Base-by-base conservation (phyloP, 2,888 invertebrate genomes). In the Cephus nigrinus region DNA sequence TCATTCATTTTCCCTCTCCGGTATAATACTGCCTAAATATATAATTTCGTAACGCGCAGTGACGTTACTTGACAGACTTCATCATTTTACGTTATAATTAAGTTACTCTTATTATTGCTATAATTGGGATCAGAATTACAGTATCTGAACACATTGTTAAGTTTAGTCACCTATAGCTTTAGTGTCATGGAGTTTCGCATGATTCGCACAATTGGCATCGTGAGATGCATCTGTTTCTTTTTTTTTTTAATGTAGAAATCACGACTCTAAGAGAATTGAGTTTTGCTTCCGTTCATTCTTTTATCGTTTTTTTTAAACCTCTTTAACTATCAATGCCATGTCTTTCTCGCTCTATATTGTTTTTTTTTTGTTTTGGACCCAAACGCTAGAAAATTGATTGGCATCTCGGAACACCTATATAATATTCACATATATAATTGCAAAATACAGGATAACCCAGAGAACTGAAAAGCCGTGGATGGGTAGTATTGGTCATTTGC, bases 21-120 rank as follows among this genome's bases (percentile, higher is more conserved):
- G 73, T 23, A 23, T 87, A 87, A 86, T 86, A 87, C 86, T 86
- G 87, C 81, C 83, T 85, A 85, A 86, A 86, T 85, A 86, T 86
- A 85, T 74, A 72, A 78, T 83, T 55, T 5, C 82, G 80, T 84
- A 79, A 68, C 78, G 82, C 55, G 23, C 83, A 82, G 83, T 80
- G 84, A 84, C 83, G 82, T 79, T 85, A 85, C 84, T 82, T 75
- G 82, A 87, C 82, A 83, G 81, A 84, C 82, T 82, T 81, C 73
- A 82, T 33, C 31, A 73, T 76, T 78, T 76, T 35, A 32, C 55
- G 36, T 75, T 69, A 74, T 30, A 73, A 33, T 78, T 83, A 85
- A 81, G 74, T 83, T 83, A 82, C 78, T 83, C 75, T 80, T 81
- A 83, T 85, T 88, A 88, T 88, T 88, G 86, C 88, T 88, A 85